Evolutionary conservation across 1,140 invertebrate genomes (phyloP).

Genomic region (Cherax destructor): DNA sequence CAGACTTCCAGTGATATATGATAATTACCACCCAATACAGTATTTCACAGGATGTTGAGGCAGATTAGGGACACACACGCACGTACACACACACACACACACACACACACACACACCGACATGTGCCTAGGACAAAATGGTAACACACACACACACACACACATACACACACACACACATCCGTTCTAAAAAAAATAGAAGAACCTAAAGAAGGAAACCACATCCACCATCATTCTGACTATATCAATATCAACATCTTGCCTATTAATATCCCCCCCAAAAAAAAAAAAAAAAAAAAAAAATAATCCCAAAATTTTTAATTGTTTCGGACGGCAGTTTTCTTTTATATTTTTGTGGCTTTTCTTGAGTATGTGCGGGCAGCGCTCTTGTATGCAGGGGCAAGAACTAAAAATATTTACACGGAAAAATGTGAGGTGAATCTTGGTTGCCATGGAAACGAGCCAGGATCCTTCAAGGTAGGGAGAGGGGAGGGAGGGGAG

Average conservation of each 20-base stretch:
- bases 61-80: neutral
- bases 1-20: neutral
- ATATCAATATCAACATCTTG: no score
- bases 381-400: conserved; percentile 10
- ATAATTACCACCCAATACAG: neutral
- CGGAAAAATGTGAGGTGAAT: conserved; percentile 17
- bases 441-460: conserved; percentile 34
- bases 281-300: no score
- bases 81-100: neutral
- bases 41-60: neutral
- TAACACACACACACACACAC: conserved; percentile 2
- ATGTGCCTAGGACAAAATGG: no score
- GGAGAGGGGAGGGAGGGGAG: no score
- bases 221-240: no score
- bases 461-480: neutral
- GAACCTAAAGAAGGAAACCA: no score
- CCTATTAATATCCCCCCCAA: no score
- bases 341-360: no score
- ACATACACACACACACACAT: neutral
- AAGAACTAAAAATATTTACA: conserved; percentile 24
- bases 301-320: no score
- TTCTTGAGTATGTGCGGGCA: neutral
- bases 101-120: neutral
- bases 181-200: no score
- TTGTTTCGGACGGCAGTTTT: no score